A percentile compares a stretch with the other conserved stretches of the same genome.
Conservation (phyloP, 2,797 vertebrate species). For the Vireo griseus region DNA sequence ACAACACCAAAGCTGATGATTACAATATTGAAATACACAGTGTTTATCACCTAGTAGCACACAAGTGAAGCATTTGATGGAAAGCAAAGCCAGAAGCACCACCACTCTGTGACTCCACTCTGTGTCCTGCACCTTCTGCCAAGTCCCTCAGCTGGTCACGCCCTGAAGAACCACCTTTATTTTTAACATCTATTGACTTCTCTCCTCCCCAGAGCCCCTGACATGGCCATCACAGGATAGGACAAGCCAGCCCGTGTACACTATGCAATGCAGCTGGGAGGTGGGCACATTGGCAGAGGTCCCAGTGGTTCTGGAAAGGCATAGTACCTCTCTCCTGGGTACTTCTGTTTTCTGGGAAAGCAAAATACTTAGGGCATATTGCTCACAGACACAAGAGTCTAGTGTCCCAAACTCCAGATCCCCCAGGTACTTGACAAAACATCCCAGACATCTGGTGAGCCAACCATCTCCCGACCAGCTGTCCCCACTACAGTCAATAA, state of each 20-base stretch:
- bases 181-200: background rate
- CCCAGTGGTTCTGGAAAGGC: background rate
- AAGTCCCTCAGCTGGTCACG: background rate
- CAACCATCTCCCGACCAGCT: background rate
- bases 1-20: background rate
- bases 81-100: background rate
- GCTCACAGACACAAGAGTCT: background rate
- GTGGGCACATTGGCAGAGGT: fast-evolving
- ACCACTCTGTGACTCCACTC: background rate
- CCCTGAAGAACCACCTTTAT: background rate
- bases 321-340: fast-evolving
- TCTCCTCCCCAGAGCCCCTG: background rate
- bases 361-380: fast-evolving
- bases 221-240: fast-evolving
- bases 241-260: background rate
- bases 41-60: background rate
- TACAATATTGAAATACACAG: background rate
- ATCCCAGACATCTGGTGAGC: background rate
- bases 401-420: background rate
- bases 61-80: background rate
- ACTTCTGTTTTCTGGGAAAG: background rate
- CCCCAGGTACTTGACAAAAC: background rate
- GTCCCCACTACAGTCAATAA: background rate
- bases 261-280: background rate
- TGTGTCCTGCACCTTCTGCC: background rate